Percentiles rank a stretch among this genome's conserved stretches.
phyloP scores from a whole-genome alignment of 2,888 invertebrate species.

The Rapana venosa region DNA sequence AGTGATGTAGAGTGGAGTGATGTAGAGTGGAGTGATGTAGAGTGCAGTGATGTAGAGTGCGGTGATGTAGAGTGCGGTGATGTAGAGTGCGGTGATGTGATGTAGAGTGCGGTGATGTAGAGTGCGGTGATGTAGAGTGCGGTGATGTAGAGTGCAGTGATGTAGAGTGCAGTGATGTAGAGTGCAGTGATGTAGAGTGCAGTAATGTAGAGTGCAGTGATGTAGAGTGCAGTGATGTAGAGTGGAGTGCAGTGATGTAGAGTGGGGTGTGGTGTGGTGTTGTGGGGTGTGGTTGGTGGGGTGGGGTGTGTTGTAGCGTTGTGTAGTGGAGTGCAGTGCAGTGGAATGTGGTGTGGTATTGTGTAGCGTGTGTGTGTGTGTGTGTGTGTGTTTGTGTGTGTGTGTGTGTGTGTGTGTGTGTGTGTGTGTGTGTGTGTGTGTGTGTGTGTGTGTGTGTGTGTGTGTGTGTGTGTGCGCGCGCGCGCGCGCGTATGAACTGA shows the following conservation, averaged over 20 bases:
- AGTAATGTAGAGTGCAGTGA: no score
- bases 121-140: no score
- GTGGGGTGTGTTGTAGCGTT: background rate
- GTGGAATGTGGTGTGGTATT: background rate
- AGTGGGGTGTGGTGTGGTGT: background rate
- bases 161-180: no score
- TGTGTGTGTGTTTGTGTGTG: conserved; percentile 8
- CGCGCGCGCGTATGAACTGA: background rate
- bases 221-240: no score
- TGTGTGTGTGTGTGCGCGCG: background rate
- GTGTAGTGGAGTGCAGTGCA: background rate
- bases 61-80: no score
- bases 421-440: conserved; percentile 13
- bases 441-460: background rate
- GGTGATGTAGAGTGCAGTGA: no score
- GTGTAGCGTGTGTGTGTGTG: background rate
- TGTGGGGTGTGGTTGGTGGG: background rate
- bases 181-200: no score
- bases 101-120: no score
- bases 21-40: background rate
- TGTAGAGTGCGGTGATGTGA: no score
- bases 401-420: conserved; percentile 3
- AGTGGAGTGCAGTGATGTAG: no score
- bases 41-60: background rate
- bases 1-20: background rate